Conservation (phyloP, 2,888 invertebrate species). For the Stenchaetothrips biformis region DNA sequence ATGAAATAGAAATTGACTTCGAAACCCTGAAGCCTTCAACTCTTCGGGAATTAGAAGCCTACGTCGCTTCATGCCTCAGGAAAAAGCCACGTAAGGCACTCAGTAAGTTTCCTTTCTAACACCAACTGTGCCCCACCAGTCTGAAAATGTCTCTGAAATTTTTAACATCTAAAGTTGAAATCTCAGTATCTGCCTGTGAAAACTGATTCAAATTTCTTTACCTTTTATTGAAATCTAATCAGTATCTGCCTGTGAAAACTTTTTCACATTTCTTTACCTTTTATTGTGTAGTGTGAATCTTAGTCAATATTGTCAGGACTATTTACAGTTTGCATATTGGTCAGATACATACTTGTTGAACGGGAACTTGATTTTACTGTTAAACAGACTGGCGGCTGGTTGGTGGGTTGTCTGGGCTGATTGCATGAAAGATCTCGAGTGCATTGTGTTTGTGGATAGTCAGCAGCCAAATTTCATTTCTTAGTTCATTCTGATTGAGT, state of each 20-base stretch:
- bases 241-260: no score
- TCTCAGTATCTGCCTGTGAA: no score
- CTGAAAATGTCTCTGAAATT: neutral
- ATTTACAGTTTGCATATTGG: neutral
- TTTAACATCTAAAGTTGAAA: no score
- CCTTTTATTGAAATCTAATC: no score
- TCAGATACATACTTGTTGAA: neutral
- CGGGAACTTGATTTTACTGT: neutral
- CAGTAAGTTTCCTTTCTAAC: constrained; percentile 58
- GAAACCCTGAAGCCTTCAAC: constrained; percentile 98
- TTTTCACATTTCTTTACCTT: no score
- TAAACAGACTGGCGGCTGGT: constrained; percentile 4
- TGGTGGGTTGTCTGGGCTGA: constrained; percentile 20
- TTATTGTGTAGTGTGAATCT: neutral
- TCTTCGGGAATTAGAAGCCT: constrained; percentile 92
- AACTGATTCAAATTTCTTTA: no score
- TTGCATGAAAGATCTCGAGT: constrained; percentile 13
- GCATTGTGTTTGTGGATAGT: neutral
- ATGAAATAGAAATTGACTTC: constrained; percentile 99
- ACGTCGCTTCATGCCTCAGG: constrained; percentile 95
- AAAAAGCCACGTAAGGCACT: constrained; percentile 97
- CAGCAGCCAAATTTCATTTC: neutral
- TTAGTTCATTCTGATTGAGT: no score
- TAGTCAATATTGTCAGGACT: neutral
- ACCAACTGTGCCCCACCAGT: constrained; percentile 32